A percentile compares a stretch with the other conserved stretches of the same genome.
phyloP scores from a whole-genome alignment of 2,113 vertebrate genomes.

The Phylloscopus trochiloides region DNA sequence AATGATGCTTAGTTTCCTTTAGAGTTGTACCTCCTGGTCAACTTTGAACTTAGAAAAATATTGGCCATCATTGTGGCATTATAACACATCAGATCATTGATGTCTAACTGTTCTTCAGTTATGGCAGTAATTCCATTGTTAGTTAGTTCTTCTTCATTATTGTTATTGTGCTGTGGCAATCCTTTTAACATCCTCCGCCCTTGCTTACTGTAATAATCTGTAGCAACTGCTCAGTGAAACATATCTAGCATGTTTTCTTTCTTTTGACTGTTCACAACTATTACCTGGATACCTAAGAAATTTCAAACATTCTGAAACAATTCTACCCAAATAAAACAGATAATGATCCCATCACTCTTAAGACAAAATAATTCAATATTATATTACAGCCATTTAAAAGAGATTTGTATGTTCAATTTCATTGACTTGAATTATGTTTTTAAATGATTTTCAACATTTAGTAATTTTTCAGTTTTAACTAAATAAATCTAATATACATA shows the following conservation, averaged over 20 bases:
- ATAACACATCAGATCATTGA: accelerated
- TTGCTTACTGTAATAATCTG: not conserved
- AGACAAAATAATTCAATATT: not conserved
- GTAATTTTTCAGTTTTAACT: not conserved
- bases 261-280: not conserved
- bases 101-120: not conserved
- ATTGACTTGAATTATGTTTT: not conserved
- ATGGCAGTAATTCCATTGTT: not conserved
- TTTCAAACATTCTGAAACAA: not conserved
- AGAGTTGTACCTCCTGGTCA: not conserved
- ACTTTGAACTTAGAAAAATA: not conserved
- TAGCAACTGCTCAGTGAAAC: not conserved
- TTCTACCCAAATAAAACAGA: not conserved
- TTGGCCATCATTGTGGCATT: not conserved
- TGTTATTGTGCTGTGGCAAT: not conserved
- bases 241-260: not conserved
- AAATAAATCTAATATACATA: not conserved
- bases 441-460: not conserved
- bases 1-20: not conserved
- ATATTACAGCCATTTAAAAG: not conserved
- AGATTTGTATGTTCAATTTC: not conserved
- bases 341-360: not conserved
- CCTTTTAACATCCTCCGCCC: not conserved
- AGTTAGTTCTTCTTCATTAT: not conserved
- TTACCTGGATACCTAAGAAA: not conserved